These are phyloP conservation scores for Rhopalosiphum padi DNA, from an alignment of 1,140 invertebrate genomes.

Conservation along the genomic window DNA sequence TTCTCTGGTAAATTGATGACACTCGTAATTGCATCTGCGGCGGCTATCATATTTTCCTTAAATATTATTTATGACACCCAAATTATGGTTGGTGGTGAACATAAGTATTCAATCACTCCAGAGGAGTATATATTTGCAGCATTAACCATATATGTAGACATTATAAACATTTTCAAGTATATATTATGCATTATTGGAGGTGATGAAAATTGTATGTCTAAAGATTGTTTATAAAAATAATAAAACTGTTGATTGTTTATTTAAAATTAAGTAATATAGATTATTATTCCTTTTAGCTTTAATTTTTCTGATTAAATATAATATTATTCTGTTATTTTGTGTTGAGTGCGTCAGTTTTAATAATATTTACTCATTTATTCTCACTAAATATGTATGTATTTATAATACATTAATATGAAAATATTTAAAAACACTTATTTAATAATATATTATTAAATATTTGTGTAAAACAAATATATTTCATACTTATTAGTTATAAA, in stretches of 20 bases:
- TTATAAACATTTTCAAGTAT: conserved; percentile 89
- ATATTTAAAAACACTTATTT: neutral
- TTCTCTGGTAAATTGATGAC: conserved; percentile 69
- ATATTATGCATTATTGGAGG: conserved; percentile 68
- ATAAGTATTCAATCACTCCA: conserved; percentile 89
- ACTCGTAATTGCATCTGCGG: conserved; percentile 80
- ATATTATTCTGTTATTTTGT: conserved; percentile 19
- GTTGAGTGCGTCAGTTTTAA: neutral
- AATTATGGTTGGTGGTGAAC: conserved; percentile 90
- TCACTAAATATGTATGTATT: neutral
- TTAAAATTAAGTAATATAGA: neutral
- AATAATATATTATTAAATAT: conserved; percentile 1
- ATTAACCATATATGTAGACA: conserved; percentile 88
- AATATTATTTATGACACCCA: conserved; percentile 95
- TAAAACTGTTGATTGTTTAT: conserved; percentile 1
- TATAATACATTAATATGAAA: neutral
- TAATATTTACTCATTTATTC: neutral
- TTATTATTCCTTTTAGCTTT: conserved; percentile 23
- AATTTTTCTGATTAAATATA: neutral
- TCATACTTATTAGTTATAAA: neutral
- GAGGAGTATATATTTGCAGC: conserved; percentile 97
- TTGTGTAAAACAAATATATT: neutral
- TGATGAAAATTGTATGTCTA: conserved; percentile 35
- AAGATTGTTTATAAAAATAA: neutral
- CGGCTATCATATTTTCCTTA: conserved; percentile 79